Evolutionary conservation across 2,888 invertebrate species (phyloP).

Genomic region (Athrips mouffetella): DNA sequence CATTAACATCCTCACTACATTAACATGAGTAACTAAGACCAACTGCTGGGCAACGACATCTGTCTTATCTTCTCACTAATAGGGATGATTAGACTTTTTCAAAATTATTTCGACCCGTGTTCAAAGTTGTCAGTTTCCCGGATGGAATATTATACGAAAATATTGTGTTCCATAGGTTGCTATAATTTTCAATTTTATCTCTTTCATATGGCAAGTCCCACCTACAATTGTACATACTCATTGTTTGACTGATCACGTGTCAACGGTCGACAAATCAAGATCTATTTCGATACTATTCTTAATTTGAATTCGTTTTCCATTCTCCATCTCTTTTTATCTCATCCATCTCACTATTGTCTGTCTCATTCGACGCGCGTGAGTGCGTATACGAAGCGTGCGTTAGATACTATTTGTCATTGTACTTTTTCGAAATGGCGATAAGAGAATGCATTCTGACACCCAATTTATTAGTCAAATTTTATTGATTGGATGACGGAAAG

Average conservation of each 20-base stretch:
- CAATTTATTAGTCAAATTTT: slow-evolving; percentile 55
- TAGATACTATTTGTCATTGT: slow-evolving; percentile 63
- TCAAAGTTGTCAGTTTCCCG: too few species aligned
- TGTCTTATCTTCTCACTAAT: too few species aligned
- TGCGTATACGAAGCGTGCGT: slow-evolving; percentile 17
- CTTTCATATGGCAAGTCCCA: slow-evolving; percentile 32
- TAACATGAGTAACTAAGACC: too few species aligned
- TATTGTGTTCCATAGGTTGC: too few species aligned
- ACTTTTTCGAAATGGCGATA: slow-evolving; percentile 53
- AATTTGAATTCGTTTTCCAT: slow-evolving; percentile 50
- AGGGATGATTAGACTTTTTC: too few species aligned
- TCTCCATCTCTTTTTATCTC: slow-evolving; percentile 29
- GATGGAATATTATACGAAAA: too few species aligned
- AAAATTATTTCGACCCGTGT: too few species aligned
- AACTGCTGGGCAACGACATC: too few species aligned
- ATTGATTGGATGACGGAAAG: slow-evolving; percentile 31
- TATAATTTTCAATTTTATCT: too few species aligned
- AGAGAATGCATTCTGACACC: slow-evolving; percentile 58
- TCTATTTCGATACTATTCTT: slow-evolving; percentile 65
- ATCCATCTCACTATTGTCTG: not conserved
- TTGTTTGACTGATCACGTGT: slow-evolving; percentile 65
- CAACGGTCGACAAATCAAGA: slow-evolving; percentile 70
- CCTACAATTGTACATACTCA: slow-evolving; percentile 53
- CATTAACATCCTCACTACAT: too few species aligned
- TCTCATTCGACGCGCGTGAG: slow-evolving; percentile 37